Base-by-base conservation (phyloP, 1,140 invertebrate species). In the Caenorhabditis briggsae region DNA sequence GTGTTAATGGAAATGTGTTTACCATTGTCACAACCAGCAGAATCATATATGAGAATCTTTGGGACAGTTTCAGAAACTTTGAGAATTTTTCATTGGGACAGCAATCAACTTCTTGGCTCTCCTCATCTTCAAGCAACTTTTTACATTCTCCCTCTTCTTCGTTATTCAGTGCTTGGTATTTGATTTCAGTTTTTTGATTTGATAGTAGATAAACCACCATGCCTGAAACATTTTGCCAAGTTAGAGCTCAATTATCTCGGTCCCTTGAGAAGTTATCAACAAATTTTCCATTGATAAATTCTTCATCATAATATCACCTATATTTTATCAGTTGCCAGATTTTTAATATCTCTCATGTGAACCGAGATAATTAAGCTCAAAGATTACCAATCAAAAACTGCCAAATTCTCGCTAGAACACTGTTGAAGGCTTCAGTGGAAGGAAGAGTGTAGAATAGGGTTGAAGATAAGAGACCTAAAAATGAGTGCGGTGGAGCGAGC, bases 331-430 rank as follows among this genome's bases (percentile, higher is more conserved):
- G 33, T 33, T 33, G 33, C 1, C 33, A 2, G 33, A 33, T 33
- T 33, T 33, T 33, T 3, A 2, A 33, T 33, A 33, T 2, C 3
- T 33, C 3, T 2, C 33, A 33, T 33, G 3, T 1, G 33, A 33
- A 33, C 33, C 33, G 3, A 33, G 33, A 3, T 33, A 33, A 33
- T 33, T 33, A 3, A 33, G 33, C 33, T 33, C 43, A 16, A n/a
- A 43, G 16, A n/a, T 2, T 16, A 25, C 53, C 53, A 1, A 82
- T 25, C 25, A 70, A 18, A 46, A 70, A 70, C 18, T 70, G 64
- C 64, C 64, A 70, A n/a, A 70, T 70, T 18, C 64, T 70, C 43
- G 41, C 64, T 5, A 70, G 46, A 2, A 70, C 64, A 70, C 41
- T 70, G 16, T 70, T 70, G 41, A 70, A 70, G 11, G 64, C 64